Evolutionary conservation across 2,113 vertebrate genomes (phyloP).

Genomic region (Trochalopteron elliotii): DNA sequence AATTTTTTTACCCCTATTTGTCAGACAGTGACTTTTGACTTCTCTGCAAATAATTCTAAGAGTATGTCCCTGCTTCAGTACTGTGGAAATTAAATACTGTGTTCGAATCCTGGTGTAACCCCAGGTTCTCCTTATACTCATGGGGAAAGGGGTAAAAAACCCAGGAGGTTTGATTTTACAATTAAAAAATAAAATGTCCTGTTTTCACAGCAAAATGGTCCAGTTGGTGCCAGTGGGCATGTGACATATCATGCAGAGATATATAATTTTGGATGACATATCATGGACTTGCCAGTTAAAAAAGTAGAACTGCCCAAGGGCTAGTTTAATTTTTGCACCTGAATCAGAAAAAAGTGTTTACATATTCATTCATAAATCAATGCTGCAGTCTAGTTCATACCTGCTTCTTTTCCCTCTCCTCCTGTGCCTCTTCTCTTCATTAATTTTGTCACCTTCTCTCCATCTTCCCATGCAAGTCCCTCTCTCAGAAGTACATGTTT

Average conservation of each 20-base stretch:
- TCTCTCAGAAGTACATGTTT: background rate
- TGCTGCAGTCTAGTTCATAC: background rate
- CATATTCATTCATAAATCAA: conserved; percentile 34
- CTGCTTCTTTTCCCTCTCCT: background rate
- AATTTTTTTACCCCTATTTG: background rate
- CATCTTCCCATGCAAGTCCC: background rate
- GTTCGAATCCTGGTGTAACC: background rate
- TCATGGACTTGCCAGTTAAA: background rate
- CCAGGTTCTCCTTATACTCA: background rate
- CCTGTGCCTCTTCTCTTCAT: background rate
- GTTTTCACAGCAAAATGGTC: background rate
- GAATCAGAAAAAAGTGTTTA: background rate
- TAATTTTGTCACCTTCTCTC: background rate
- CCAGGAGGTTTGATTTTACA: background rate
- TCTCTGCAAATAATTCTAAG: background rate
- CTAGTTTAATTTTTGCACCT: conserved; percentile 1
- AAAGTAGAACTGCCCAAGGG: background rate
- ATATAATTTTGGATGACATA: background rate
- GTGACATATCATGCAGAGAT: background rate
- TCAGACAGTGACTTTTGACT: background rate
- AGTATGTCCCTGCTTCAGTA: background rate
- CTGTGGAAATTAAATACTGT: background rate
- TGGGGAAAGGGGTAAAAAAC: background rate
- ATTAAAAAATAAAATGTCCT: background rate
- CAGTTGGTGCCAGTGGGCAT: background rate